Conservation (phyloP, 2,113 vertebrate genomes). For the Stomatorhinus ivindoensis region DNA sequence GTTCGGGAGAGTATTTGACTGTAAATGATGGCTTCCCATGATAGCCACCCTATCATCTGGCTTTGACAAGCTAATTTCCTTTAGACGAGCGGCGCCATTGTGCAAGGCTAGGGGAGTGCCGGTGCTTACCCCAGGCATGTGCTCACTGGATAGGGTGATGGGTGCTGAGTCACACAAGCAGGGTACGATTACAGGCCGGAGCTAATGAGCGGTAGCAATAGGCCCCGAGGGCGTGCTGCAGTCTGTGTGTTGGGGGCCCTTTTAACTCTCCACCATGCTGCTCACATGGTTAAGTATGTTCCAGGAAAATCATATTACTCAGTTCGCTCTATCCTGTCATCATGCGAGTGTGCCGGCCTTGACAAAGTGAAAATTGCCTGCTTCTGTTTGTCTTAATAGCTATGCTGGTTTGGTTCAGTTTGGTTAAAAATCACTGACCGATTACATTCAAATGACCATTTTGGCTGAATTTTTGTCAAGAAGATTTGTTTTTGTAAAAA, state of each 20-base stretch:
- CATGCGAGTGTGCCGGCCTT: background rate
- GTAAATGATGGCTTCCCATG: background rate
- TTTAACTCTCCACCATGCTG: background rate
- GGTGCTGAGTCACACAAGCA: constrained; percentile 48
- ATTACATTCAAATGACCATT: background rate
- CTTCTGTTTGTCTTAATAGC: background rate
- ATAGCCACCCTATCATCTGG: background rate
- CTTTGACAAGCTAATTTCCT: background rate
- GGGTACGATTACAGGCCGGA: constrained; percentile 54
- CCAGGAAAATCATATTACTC: background rate
- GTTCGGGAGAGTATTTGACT: background rate
- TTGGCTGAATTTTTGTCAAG: background rate
- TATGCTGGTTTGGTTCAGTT: background rate
- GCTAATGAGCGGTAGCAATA: constrained; percentile 37
- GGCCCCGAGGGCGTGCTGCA: background rate
- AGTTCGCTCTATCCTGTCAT: background rate
- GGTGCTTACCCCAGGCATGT: background rate
- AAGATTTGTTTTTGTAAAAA: background rate
- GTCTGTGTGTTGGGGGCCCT: background rate
- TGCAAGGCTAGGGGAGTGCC: background rate
- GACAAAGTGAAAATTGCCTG: background rate
- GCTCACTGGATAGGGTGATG: constrained; percentile 11
- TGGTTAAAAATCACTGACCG: background rate
- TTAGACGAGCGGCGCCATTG: background rate
- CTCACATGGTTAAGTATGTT: background rate